Base-by-base conservation (phyloP, 1,140 invertebrate genomes). In the Liolophura sinensis region DNA sequence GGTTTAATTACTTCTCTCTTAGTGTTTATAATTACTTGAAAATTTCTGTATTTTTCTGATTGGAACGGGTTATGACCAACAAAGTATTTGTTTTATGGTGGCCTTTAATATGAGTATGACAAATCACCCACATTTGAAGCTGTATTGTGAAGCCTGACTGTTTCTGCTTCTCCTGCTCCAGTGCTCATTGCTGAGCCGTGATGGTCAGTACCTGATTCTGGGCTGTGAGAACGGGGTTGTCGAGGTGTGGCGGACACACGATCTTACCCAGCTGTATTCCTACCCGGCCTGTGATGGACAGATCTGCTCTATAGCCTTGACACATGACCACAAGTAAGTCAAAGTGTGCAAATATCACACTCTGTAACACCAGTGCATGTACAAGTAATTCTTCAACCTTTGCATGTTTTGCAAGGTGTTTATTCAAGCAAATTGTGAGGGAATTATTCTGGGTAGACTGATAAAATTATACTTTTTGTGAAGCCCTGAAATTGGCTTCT, bases 211-310 rank as follows among this genome's bases (percentile, higher is more conserved):
- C 85, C 87, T 99, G 80, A 84, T 89, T 52, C 92, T 98, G 88
- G 96, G 94, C 62, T 96, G 96, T 12, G 95, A 98, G 78, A 94
- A 92, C 83, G 96, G 97, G 67, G 93, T 98, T 64, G 96, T 99
- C 67, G 95, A 98, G 87, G 95, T 99, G 55, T 98, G 96, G 94
- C 89, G 97, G 82, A 95, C 96, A 57, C 97, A 98, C 87, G 97
- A 97, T 78, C 89, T 99, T 64, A 94, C 95, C 69, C 89, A 97
- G 62, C 89, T 99, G 0, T 99, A 99, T 85, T 94, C 96, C 66
- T 99, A 97, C 87, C 96, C 96, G 70, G 92, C 93, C 58, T 97
- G 95, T 87, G 96, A 97, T 85, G 94, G 93, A 80, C 91, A 92
- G 79, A 92, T 98, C 67, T 88, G 92, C 65, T 96, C 94, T 22